Evolutionary conservation across 2,888 invertebrate species (phyloP).

Genomic region (Scrobipalpa atriplicella): DNA sequence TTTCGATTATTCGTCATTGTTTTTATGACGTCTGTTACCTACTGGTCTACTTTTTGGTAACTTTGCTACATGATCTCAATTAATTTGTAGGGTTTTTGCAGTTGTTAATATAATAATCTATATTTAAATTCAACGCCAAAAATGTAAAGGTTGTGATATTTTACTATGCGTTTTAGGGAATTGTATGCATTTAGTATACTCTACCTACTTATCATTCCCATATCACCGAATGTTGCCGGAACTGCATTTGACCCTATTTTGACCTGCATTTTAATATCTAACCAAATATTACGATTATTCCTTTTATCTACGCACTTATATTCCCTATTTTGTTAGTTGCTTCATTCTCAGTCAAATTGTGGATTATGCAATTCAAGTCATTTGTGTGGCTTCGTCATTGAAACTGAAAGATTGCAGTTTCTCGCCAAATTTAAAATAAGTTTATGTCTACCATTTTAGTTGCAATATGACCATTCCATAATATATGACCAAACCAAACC

Average conservation of each 20-base stretch:
- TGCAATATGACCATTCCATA: not conserved
- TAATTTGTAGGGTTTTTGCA: too few relatives aligned
- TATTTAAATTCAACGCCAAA: too few relatives aligned
- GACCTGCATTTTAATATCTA: slow-evolving; percentile 48
- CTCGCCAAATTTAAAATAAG: not conserved
- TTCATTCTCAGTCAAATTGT: too few relatives aligned
- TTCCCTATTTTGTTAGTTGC: too few relatives aligned
- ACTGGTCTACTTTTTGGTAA: too few relatives aligned
- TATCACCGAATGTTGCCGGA: slow-evolving; percentile 51
- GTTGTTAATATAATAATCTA: too few relatives aligned
- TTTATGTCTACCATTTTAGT: not conserved
- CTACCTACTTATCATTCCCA: slow-evolving; percentile 43
- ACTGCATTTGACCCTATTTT: slow-evolving; percentile 58
- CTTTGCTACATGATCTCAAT: too few relatives aligned
- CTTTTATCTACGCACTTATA: slow-evolving; percentile 37
- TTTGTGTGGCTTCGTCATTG: not conserved
- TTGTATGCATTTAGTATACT: not conserved
- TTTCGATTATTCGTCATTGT: not conserved
- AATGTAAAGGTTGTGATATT: too few relatives aligned
- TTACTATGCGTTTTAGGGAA: not conserved
- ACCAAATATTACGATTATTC: slow-evolving; percentile 47
- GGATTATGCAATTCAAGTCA: not conserved
- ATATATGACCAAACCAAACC: not conserved
- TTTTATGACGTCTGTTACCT: not conserved
- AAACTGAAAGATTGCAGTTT: too few relatives aligned